phyloP scores from a whole-genome alignment of 1,140 invertebrate genomes.

The Anadara kagoshimensis region DNA sequence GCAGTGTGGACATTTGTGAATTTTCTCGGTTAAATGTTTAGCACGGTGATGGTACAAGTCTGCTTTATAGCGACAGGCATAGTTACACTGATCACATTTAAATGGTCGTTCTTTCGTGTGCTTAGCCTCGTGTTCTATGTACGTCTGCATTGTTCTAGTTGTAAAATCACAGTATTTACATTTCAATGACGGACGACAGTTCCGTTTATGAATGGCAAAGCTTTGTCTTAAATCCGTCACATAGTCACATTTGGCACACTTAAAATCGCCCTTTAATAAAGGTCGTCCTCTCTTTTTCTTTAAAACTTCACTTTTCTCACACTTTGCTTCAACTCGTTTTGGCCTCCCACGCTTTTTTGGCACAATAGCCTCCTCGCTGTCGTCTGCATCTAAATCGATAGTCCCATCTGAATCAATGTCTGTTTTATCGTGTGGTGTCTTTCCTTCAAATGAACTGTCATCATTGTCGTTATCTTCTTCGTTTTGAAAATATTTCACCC shows the following conservation, averaged over 20 bases:
- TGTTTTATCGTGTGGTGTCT: too few relatives aligned
- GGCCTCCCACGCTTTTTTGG: too few relatives aligned
- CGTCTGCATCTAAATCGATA: too few relatives aligned
- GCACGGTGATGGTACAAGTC: constrained; percentile 46
- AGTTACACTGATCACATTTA: constrained; percentile 51
- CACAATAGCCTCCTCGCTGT: too few relatives aligned
- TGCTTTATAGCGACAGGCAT: constrained; percentile 32
- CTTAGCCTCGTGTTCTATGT: constrained; percentile 47
- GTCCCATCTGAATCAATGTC: too few relatives aligned
- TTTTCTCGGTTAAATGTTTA: constrained; percentile 51
- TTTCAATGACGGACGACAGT: constrained; percentile 14
- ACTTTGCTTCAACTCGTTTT: too few relatives aligned
- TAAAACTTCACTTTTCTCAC: too few relatives aligned
- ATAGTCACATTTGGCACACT: constrained; percentile 32
- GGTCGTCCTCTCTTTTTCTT: constrained; percentile 5
- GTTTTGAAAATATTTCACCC: too few relatives aligned
- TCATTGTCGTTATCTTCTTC: too few relatives aligned
- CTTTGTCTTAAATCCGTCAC: background rate
- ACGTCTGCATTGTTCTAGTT: constrained; percentile 20
- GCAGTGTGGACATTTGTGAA: constrained; percentile 54
- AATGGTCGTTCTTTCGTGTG: constrained; percentile 51
- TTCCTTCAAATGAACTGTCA: too few relatives aligned
- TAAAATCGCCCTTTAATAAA: constrained; percentile 25
- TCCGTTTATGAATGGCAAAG: constrained; percentile 9
- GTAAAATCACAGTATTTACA: constrained; percentile 44